Base-by-base conservation (phyloP, 2,113 vertebrate genomes). In the Psilopsiagon aymara region DNA sequence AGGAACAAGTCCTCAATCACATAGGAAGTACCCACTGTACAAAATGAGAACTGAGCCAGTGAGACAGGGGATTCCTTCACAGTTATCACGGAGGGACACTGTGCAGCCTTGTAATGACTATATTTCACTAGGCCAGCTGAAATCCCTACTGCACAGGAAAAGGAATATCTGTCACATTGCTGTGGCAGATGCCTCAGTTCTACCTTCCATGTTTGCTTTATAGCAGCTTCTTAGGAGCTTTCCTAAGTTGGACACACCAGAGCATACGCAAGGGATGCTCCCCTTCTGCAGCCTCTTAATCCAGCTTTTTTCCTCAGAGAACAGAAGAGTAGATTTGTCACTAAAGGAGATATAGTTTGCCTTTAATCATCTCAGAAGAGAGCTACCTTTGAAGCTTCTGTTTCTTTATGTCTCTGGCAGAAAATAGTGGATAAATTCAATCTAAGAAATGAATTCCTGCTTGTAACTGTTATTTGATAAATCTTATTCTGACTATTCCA, bases 391-490 rank as follows among this genome's bases (percentile, higher is more conserved):
- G 89, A 97, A 94, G 90, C 77, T 83, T 88, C 73, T 76, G 73
- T 92, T 92, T 96, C 92, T 84, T 93, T 94, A 80, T 62, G 73
- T 67, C 66, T 25, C 52, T 86, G 69, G 83, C 73, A 79, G 77
- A 96, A 96, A 92, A 95, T 19, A 88, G 82, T 71, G 84, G 86
- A 86, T 92, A 86, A 86, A 92, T 90, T 94, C 94, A 92, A 90
- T 94, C 92, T 95, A 93, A 94, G 80, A 96, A 94, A 96, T 89
- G 17, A 94, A 95, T 96, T 96, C 81, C 95, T 87, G 73, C 88
- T 96, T 96, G 91, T 91, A 94, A 94, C 77, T 89, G 69, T 85
- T 95, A 95, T 85, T 96, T 96, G 92, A 88, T 87, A 94, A 92
- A 92, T 86, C 91, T 96, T 94, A 97, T 92, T 94, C 66, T 82